Conservation (phyloP, 1,140 invertebrate species). For the Plectus sambesii region DNA sequence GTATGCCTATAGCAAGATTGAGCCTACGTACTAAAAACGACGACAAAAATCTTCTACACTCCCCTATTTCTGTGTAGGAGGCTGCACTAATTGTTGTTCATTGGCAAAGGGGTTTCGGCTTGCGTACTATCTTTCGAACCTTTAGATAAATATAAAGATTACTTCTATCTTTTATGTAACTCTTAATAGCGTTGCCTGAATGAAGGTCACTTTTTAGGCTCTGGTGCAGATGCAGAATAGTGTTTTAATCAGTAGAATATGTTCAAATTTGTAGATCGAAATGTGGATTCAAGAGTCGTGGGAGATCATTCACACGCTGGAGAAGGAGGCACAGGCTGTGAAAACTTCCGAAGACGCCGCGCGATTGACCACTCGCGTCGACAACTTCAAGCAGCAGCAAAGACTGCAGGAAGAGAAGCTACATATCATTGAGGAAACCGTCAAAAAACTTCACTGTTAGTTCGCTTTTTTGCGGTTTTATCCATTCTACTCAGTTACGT, state of each 20-base stretch:
- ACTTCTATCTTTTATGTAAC: too few relatives aligned
- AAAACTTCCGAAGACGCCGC: not conserved
- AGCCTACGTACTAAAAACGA: too few relatives aligned
- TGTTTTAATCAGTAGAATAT: constrained; percentile 11
- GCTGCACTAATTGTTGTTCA: too few relatives aligned
- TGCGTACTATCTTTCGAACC: too few relatives aligned
- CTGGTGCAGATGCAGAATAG: constrained; percentile 4
- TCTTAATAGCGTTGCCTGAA: too few relatives aligned
- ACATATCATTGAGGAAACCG: not conserved
- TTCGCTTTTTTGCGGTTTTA: not conserved
- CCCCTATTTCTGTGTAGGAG: too few relatives aligned
- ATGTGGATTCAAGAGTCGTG: constrained; percentile 21
- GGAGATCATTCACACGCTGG: constrained; percentile 15
- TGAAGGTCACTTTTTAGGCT: constrained; percentile 5
- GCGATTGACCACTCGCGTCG: too few relatives aligned
- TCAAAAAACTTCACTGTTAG: not conserved
- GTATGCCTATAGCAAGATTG: too few relatives aligned
- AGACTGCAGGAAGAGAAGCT: not conserved
- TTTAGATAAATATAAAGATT: too few relatives aligned
- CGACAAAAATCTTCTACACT: too few relatives aligned
- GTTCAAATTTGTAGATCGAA: constrained; percentile 17
- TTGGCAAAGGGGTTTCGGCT: too few relatives aligned
- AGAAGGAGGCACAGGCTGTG: not conserved
- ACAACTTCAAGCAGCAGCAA: too few relatives aligned
- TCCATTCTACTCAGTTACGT: not conserved